Conservation (phyloP, 2,797 vertebrate genomes). For the Cetoscarus ocellatus region DNA sequence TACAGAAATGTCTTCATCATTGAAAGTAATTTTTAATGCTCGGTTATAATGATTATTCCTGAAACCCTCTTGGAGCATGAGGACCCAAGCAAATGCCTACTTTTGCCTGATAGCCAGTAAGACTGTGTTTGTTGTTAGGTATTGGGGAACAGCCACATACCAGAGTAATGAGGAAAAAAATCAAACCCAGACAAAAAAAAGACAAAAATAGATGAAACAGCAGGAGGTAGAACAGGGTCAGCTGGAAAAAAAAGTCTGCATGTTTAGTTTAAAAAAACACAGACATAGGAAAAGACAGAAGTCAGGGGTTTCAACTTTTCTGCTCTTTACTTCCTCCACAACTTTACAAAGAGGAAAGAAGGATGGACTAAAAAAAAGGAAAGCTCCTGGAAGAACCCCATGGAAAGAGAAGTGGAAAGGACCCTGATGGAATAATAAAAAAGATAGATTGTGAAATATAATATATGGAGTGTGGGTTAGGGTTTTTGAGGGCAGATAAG, state of each 20-base stretch:
- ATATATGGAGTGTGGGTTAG: constrained; percentile 34
- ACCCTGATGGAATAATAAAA: constrained; percentile 45
- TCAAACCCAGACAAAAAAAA: not conserved
- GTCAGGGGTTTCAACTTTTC: constrained; percentile 19
- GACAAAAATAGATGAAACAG: not conserved
- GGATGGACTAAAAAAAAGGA: constrained; percentile 17
- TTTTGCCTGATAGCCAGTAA: no score
- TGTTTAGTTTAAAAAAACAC: constrained; percentile 49
- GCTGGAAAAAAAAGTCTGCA: constrained; percentile 15
- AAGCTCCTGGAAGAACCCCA: constrained; percentile 24
- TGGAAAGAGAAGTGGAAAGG: constrained; percentile 56
- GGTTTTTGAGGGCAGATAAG: constrained; percentile 50
- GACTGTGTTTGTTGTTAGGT: not conserved
- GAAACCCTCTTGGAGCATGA: no score
- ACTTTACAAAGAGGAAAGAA: constrained; percentile 5
- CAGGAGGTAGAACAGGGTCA: constrained; percentile 20
- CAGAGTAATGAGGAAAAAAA: not conserved
- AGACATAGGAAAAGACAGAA: constrained; percentile 33
- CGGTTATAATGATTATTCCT: no score
- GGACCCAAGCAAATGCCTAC: no score
- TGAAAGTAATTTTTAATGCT: no score
- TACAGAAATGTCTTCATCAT: no score
- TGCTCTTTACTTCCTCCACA: constrained; percentile 28
- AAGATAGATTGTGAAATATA: constrained; percentile 44
- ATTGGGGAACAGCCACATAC: constrained; percentile 11